These are phyloP conservation scores for Hypselothyrea guttata DNA, from an alignment of 2,888 invertebrate species.

Conservation along the genomic window DNA sequence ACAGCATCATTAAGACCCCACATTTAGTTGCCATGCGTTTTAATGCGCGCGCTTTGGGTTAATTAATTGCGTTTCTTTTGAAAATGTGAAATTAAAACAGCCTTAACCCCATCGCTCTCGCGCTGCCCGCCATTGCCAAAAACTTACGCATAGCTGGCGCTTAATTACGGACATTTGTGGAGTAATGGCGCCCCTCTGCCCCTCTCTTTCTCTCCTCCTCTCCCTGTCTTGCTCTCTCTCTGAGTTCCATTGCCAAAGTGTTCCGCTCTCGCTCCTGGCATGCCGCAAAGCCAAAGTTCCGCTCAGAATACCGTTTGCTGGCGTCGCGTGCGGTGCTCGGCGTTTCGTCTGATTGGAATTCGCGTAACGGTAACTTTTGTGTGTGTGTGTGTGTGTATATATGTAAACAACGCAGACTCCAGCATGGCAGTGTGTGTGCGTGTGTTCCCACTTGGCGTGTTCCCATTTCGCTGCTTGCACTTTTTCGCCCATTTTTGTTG, in stretches of 20 bases:
- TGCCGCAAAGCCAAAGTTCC: slow-evolving; percentile 36
- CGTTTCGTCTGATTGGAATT: slow-evolving; percentile 56
- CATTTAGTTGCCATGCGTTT: slow-evolving; percentile 30
- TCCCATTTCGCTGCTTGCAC: slow-evolving; percentile 68
- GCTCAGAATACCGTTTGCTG: slow-evolving; percentile 75
- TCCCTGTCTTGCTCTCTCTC: slow-evolving; percentile 38
- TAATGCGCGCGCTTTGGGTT: slow-evolving; percentile 52
- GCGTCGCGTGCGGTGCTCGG: slow-evolving; percentile 73
- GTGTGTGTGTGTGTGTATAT: slow-evolving; percentile 31
- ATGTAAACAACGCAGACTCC: slow-evolving; percentile 61
- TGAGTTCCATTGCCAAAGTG: slow-evolving; percentile 53
- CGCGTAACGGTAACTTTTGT: slow-evolving; percentile 34
- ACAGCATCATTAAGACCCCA: slow-evolving; percentile 9
- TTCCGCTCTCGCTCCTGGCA: slow-evolving; percentile 50
- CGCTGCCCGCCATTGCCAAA: slow-evolving; percentile 25
- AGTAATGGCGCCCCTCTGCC: too few relatives aligned
- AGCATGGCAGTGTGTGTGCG: slow-evolving; percentile 26
- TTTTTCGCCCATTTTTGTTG: slow-evolving; percentile 30
- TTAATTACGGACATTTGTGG: slow-evolving; percentile 46
- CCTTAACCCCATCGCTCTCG: too few relatives aligned
- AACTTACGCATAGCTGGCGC: slow-evolving; percentile 47
- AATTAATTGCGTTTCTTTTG: slow-evolving; percentile 69
- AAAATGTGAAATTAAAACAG: slow-evolving; percentile 68
- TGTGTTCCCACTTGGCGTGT: slow-evolving; percentile 68
- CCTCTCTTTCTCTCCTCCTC: too few relatives aligned